Evolutionary conservation across 2,888 invertebrate species (phyloP).

Genomic region (Romanomermis culicivorax): DNA sequence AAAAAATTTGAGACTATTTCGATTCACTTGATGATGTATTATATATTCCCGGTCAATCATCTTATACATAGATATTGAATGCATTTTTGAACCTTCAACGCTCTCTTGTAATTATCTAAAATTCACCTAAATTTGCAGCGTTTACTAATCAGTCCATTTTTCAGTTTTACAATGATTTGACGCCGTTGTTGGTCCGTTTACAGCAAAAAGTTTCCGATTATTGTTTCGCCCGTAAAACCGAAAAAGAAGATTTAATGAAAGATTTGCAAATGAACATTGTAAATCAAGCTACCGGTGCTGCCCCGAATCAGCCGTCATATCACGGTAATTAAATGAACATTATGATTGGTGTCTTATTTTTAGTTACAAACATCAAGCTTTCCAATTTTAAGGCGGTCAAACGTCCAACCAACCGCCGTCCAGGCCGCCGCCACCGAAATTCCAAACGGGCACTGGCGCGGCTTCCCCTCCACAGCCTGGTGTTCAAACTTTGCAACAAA

Average conservation of each 20-base stretch:
- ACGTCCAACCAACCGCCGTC: constrained; percentile 6
- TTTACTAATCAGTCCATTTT: too few relatives aligned
- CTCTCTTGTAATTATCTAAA: too few relatives aligned
- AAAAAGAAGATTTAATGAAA: constrained; percentile 88
- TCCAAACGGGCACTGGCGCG: neutral
- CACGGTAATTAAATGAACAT: neutral
- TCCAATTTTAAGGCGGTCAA: neutral
- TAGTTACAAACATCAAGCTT: neutral
- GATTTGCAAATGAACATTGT: constrained; percentile 46
- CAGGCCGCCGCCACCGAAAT: constrained; percentile 11
- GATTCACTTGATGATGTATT: too few relatives aligned
- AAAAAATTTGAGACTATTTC: too few relatives aligned
- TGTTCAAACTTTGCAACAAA: neutral
- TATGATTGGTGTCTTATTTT: too few relatives aligned
- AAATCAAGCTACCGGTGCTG: neutral
- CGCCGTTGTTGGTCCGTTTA: constrained; percentile 65
- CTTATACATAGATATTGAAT: too few relatives aligned
- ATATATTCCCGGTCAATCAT: too few relatives aligned
- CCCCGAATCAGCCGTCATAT: neutral
- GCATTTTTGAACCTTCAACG: too few relatives aligned
- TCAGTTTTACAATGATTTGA: constrained; percentile 40
- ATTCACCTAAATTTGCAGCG: too few relatives aligned
- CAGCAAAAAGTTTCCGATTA: constrained; percentile 95
- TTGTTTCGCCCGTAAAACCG: constrained; percentile 93
- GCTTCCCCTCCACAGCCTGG: neutral